Evolutionary conservation across 2,797 vertebrate species (phyloP).

Genomic region (Neomorphus geoffroyi): DNA sequence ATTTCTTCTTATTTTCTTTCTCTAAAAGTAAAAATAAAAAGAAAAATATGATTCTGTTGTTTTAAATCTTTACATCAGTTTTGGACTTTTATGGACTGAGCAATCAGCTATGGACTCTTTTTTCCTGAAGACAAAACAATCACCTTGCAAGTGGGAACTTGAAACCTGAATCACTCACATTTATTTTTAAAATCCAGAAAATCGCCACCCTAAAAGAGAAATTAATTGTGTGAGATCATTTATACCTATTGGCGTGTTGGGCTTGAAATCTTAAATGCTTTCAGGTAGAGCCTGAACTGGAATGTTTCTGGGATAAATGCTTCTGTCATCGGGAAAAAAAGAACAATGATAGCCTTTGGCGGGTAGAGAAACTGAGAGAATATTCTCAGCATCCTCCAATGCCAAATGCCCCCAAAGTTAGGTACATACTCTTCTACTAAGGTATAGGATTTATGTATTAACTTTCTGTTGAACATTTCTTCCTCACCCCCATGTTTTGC

Average conservation of each 20-base stretch:
- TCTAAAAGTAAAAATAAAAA: background rate
- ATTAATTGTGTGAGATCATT: background rate
- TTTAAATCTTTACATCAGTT: background rate
- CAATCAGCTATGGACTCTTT: background rate
- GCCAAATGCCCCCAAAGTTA: background rate
- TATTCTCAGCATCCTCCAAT: background rate
- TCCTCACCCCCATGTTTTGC: background rate
- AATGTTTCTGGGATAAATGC: background rate
- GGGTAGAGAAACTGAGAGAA: background rate
- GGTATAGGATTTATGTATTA: background rate
- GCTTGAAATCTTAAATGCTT: background rate
- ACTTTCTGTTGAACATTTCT: background rate
- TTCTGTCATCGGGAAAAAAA: background rate
- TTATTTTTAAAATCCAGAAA: background rate
- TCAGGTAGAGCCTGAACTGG: background rate
- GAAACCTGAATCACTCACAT: background rate
- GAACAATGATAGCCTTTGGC: background rate
- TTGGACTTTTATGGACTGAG: background rate
- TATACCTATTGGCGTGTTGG: background rate
- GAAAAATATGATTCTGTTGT: background rate
- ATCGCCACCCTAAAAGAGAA: background rate
- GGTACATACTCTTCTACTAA: background rate
- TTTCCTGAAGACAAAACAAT: background rate
- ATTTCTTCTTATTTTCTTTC: too few species aligned
- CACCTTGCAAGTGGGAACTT: background rate